A percentile compares a stretch with the other conserved stretches of the same genome.
phyloP scores from a whole-genome alignment of 2,113 vertebrate genomes.

The Scomber colias region DNA sequence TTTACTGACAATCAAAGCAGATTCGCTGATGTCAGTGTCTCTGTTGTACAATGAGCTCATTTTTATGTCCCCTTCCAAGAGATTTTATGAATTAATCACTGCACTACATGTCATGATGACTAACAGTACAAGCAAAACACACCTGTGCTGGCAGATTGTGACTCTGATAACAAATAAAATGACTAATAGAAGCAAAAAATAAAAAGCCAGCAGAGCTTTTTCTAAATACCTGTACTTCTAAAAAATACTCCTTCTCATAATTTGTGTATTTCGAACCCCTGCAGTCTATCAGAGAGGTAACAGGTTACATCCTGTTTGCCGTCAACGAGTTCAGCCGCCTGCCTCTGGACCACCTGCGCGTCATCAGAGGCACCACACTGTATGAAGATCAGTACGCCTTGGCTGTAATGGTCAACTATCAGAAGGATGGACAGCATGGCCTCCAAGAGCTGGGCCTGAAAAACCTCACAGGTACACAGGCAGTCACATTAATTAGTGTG shows the following conservation, averaged over 20 bases:
- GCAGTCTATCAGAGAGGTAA: slow-evolving; percentile 96
- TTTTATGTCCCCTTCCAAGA: neutral
- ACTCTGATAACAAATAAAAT: neutral
- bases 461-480: slow-evolving; percentile 90
- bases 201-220: neutral
- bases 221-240: neutral
- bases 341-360: slow-evolving; percentile 90
- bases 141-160: neutral
- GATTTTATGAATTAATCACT: slow-evolving; percentile 15
- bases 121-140: slow-evolving; percentile 26
- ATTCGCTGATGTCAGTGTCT: slow-evolving; percentile 23
- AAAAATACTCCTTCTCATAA: neutral
- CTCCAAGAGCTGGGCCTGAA: slow-evolving; percentile 90
- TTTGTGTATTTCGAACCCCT: slow-evolving; percentile 2
- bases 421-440: slow-evolving; percentile 87
- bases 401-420: slow-evolving; percentile 92
- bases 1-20: neutral
- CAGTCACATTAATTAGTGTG: slow-evolving; percentile 6
- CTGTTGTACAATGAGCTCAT: slow-evolving; percentile 38
- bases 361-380: slow-evolving; percentile 91
- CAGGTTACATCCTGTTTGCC: slow-evolving; percentile 92
- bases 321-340: slow-evolving; percentile 89
- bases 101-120: slow-evolving; percentile 12
- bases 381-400: slow-evolving; percentile 90
- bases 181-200: neutral